Percentiles rank a stretch among this genome's conserved stretches.
These are phyloP conservation scores for Xerus inauris DNA, from an alignment of 2,113 vertebrate species.

Conservation along the genomic window DNA sequence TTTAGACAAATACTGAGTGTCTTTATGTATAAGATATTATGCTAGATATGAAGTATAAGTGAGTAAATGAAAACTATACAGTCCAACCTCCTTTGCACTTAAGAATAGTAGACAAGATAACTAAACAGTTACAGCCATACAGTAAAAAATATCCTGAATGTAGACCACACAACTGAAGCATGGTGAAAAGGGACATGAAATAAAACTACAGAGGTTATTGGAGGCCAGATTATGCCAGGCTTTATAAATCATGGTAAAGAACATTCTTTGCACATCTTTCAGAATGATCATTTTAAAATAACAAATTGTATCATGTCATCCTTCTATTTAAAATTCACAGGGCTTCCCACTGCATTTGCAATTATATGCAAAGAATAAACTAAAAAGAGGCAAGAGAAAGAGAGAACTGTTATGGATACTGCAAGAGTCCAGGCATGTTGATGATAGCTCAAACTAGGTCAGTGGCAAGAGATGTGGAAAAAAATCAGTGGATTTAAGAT, in stretches of 20 bases:
- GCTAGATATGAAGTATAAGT: not conserved
- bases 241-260: not conserved
- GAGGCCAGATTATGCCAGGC: not conserved
- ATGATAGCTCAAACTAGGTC: not conserved
- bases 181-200: not conserved
- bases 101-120: conserved; percentile 32
- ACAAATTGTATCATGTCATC: not conserved
- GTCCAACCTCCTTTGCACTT: not conserved
- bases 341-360: not conserved
- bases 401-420: not conserved
- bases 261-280: conserved; percentile 2
- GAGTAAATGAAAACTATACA: not conserved
- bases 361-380: conserved; percentile 12
- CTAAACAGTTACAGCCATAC: not conserved
- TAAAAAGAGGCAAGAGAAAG: not conserved
- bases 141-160: not conserved
- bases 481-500: not conserved
- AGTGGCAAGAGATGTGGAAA: not conserved
- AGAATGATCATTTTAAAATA: conserved; percentile 40
- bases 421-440: not conserved
- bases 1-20: not conserved
- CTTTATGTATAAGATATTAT: not conserved
- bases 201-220: not conserved
- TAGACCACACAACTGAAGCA: not conserved
- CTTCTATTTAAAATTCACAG: not conserved